Evolutionary conservation across 2,113 vertebrate genomes (phyloP).

Genomic region (Plestiodon gilberti): DNA sequence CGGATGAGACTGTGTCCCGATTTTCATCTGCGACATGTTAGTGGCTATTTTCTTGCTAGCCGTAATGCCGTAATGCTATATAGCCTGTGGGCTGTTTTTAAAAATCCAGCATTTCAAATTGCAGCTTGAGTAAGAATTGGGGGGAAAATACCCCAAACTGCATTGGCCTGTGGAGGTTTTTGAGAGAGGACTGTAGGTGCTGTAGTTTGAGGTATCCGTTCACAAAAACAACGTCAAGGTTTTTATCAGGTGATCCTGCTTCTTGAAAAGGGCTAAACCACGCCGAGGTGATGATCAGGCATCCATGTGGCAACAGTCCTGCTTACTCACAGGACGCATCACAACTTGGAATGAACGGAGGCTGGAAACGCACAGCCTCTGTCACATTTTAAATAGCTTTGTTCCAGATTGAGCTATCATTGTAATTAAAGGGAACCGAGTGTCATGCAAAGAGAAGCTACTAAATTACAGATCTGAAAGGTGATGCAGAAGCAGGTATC

Average conservation of each 20-base stretch:
- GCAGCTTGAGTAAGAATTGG: not conserved
- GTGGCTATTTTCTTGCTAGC: not conserved
- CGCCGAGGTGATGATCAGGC: conserved; percentile 24
- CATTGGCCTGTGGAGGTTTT: not conserved
- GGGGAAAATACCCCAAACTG: not conserved
- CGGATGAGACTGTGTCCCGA: too few species aligned
- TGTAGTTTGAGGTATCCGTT: not conserved
- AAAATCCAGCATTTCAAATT: not conserved
- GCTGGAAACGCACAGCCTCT: conserved; percentile 29
- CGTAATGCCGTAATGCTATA: not conserved
- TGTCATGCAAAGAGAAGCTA: conserved; percentile 59
- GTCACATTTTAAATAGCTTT: conserved; percentile 49
- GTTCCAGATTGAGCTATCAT: conserved; percentile 55
- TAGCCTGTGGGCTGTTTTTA: not conserved
- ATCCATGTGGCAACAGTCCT: conserved; percentile 28
- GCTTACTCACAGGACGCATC: not conserved
- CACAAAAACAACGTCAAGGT: conserved; percentile 9
- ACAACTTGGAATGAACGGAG: conserved; percentile 5
- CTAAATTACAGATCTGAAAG: conserved; percentile 71
- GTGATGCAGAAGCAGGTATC: conserved; percentile 35
- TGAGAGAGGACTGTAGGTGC: conserved; percentile 5
- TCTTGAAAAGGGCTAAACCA: conserved; percentile 20
- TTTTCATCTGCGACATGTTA: too few species aligned
- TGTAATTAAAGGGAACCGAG: conserved; percentile 69
- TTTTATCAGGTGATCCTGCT: conserved; percentile 4